Conservation (phyloP, 2,888 invertebrate species). For the Tachina grossa region DNA sequence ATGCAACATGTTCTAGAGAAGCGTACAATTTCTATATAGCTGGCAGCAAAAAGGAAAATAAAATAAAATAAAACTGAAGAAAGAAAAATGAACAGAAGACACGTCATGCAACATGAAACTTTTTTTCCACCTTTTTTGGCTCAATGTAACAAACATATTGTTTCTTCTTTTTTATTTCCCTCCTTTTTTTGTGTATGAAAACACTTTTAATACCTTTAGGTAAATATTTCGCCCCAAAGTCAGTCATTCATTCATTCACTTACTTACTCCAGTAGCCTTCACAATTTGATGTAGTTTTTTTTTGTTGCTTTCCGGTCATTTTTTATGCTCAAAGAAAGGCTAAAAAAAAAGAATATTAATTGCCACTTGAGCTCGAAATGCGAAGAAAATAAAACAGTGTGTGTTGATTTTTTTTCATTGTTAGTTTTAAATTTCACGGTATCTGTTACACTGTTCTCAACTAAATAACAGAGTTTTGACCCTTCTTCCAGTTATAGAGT, state of each 20-base stretch:
- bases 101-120: conserved; percentile 4
- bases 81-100: conserved; percentile 4
- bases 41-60: conserved; percentile 27
- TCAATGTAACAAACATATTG: conserved; percentile 20
- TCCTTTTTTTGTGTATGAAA: not conserved
- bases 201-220: conserved; percentile 35
- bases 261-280: conserved; percentile 18
- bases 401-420: conserved; percentile 5
- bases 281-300: conserved; percentile 47
- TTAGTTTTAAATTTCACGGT: not conserved
- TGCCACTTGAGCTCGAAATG: conserved; percentile 59
- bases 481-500: not conserved
- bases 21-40: conserved; percentile 4
- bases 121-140: conserved; percentile 13
- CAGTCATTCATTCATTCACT: conserved; percentile 25
- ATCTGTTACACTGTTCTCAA: not conserved
- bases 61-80: not conserved
- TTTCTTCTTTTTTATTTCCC: not conserved
- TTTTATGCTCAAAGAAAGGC: conserved; percentile 37
- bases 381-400: conserved; percentile 45
- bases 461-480: not conserved
- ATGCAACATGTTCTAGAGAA: conserved; percentile 15
- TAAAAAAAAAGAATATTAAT: conserved; percentile 41
- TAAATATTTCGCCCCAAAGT: conserved; percentile 31
- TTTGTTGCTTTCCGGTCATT: conserved; percentile 44